A percentile compares a stretch with the other conserved stretches of the same genome.
These are phyloP conservation scores for Parapristionchus giblindavisi DNA, from an alignment of 2,888 invertebrate genomes.

Conservation along the genomic window DNA sequence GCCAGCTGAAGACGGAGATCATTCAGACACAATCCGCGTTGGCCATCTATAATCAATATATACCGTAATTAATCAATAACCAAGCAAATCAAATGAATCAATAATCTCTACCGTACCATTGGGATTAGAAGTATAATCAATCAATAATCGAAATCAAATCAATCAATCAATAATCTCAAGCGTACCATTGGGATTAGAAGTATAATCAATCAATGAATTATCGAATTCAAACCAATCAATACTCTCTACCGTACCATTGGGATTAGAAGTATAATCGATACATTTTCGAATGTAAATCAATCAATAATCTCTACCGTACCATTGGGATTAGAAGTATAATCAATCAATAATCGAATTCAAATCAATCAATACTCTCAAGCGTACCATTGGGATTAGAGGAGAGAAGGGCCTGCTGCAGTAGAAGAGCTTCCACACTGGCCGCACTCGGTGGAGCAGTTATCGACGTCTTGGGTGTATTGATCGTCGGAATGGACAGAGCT, in stretches of 20 bases:
- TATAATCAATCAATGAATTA: not conserved
- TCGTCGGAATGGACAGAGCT: not conserved
- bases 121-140: not conserved
- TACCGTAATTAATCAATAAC: not conserved
- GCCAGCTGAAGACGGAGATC: slow-evolving; percentile 34
- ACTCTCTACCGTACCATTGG: slow-evolving; percentile 31
- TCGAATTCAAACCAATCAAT: not conserved
- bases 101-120: not conserved
- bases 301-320: slow-evolving; percentile 33
- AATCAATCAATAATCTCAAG: not conserved
- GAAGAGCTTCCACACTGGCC: slow-evolving; percentile 40
- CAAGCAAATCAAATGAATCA: not conserved
- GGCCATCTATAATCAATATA: not conserved
- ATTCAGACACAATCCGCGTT: slow-evolving; percentile 1
- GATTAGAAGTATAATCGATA: not conserved
- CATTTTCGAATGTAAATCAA: not conserved
- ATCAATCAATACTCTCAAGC: slow-evolving; percentile 34
- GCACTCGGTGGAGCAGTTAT: not conserved
- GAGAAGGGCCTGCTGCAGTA: slow-evolving; percentile 52
- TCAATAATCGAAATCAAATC: not conserved
- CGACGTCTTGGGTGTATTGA: not conserved
- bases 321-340: slow-evolving; percentile 22
- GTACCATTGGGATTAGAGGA: slow-evolving; percentile 12
- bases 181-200: not conserved
- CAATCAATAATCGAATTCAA: not conserved